Conservation (phyloP, 2,113 vertebrate genomes). For the Cryptomyrus ogoouensis region DNA sequence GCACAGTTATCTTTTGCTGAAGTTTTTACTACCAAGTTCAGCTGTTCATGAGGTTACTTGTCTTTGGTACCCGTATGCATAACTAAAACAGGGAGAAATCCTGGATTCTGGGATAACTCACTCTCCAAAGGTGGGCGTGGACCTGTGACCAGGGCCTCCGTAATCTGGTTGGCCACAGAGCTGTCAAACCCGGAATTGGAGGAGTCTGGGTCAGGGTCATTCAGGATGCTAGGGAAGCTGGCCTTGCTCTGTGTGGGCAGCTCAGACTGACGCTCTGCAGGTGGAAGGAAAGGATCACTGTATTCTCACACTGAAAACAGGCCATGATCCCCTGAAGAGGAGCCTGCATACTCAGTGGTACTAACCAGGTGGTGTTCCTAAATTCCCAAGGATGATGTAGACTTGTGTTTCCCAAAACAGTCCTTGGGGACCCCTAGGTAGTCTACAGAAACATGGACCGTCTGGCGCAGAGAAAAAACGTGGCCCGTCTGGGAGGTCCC, state of each 20-base stretch:
- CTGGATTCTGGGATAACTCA: constrained; percentile 51
- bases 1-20: neutral
- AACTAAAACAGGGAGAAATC: neutral
- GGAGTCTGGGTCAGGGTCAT: constrained; percentile 93
- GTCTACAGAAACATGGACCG: neutral
- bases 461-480: neutral
- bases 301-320: neutral
- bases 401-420: neutral
- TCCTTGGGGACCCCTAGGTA: no score
- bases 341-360: neutral
- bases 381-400: neutral
- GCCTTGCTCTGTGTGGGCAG: constrained; percentile 96
- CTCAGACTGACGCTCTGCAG: constrained; percentile 88
- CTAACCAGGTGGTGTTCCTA: neutral
- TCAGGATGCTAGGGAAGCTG: constrained; percentile 93
- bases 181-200: constrained; percentile 96
- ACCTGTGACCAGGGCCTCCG: constrained; percentile 90
- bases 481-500: neutral
- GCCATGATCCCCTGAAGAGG: neutral
- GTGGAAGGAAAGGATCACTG: constrained; percentile 5
- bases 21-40: neutral
- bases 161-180: constrained; percentile 94
- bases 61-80: neutral
- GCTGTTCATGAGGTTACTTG: neutral
- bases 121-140: constrained; percentile 94